phyloP scores from a whole-genome alignment of 2,113 vertebrate genomes.

The Barnardius zonarius region DNA sequence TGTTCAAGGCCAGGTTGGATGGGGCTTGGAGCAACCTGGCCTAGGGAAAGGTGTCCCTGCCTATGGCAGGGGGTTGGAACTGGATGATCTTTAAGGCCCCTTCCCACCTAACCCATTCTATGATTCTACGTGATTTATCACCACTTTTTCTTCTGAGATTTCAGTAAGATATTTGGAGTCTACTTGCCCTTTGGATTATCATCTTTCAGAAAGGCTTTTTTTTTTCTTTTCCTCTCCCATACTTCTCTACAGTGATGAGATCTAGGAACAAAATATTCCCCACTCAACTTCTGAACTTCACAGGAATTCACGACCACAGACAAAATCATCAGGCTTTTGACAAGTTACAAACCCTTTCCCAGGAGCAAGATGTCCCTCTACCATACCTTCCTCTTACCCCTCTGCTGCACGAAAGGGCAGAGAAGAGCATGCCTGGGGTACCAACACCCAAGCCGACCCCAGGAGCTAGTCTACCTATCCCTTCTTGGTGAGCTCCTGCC shows the following conservation, averaged over 20 bases:
- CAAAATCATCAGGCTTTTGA: background rate
- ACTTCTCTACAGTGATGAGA: background rate
- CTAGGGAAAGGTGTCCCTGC: background rate
- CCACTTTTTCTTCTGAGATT: background rate
- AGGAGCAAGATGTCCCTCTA: background rate
- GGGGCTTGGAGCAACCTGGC: background rate
- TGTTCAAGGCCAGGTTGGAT: background rate
- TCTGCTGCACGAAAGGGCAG: accelerated
- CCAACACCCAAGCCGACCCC: background rate
- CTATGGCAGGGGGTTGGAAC: background rate
- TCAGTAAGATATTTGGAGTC: background rate
- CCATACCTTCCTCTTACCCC: background rate
- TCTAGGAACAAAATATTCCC: background rate
- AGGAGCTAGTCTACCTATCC: background rate
- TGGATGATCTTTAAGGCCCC: background rate
- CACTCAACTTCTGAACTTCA: background rate
- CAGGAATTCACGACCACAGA: background rate
- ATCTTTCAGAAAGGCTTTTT: background rate
- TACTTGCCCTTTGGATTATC: background rate
- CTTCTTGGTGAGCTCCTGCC: background rate
- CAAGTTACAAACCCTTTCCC: background rate
- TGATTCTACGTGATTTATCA: background rate
- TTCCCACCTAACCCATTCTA: background rate
- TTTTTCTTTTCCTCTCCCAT: background rate
- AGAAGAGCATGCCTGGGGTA: background rate